Conservation (phyloP, 2,888 invertebrate genomes). For the Apeira syringaria region DNA sequence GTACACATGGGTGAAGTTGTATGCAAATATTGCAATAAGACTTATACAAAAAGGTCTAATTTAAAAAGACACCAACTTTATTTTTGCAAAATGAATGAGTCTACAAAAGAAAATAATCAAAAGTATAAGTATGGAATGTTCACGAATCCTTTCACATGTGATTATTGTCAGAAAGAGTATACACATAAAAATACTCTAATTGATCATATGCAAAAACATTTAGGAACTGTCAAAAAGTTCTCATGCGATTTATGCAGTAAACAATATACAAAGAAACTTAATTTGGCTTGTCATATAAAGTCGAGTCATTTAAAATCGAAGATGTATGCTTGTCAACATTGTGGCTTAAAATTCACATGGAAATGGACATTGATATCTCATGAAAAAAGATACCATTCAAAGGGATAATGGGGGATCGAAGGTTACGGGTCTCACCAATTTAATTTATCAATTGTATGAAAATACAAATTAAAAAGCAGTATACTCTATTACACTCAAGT, state of each 20-base stretch:
- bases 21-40: background rate
- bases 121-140: constrained; percentile 28
- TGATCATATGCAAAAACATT: background rate
- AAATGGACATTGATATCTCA: background rate
- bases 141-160: constrained; percentile 30
- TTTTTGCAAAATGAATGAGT: background rate
- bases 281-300: constrained; percentile 3
- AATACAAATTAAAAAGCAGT: too few relatives aligned
- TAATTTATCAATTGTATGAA: too few relatives aligned
- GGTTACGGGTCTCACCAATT: too few relatives aligned
- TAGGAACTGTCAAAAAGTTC: background rate
- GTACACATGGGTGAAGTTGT: background rate
- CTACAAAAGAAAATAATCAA: background rate
- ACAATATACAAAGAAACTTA: background rate
- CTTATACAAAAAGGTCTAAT: constrained; percentile 43
- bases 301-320: background rate
- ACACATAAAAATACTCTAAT: background rate
- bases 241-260: background rate
- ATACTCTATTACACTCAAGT: too few relatives aligned
- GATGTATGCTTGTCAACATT: background rate
- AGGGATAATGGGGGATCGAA: too few relatives aligned
- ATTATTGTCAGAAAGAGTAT: constrained; percentile 11
- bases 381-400: background rate
- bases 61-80: constrained; percentile 38
- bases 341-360: background rate